phyloP scores from a whole-genome alignment of 2,113 vertebrate genomes.

The Calyptommatus sinebrachiatus region DNA sequence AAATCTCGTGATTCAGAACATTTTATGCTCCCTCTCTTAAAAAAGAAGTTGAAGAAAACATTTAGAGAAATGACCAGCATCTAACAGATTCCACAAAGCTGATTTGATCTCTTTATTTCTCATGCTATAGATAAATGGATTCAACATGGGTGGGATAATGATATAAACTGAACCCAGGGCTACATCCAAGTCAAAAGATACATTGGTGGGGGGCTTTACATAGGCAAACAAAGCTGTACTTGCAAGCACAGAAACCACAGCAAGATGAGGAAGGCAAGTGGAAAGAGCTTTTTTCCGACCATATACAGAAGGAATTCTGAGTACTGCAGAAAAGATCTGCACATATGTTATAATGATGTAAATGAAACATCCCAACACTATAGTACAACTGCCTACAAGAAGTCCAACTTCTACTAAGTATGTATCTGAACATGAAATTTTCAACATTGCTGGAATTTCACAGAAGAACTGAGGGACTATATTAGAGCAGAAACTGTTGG shows the following conservation, averaged over 20 bases:
- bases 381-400: neutral
- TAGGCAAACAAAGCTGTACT: neutral
- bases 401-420: neutral
- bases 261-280: constrained; percentile 2
- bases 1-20: too few relatives aligned
- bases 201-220: neutral
- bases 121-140: constrained; percentile 10
- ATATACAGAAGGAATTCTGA: neutral
- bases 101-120: neutral
- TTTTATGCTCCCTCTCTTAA: too few relatives aligned
- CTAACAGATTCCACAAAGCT: neutral
- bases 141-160: neutral
- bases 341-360: constrained; percentile 1
- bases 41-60: too few relatives aligned
- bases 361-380: neutral
- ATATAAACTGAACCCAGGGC: neutral
- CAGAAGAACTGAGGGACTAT: constrained; percentile 8
- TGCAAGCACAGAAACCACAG: neutral
- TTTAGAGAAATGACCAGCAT: too few relatives aligned
- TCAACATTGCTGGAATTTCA: constrained; percentile 6
- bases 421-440: neutral
- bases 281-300: constrained; percentile 2
- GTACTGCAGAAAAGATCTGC: neutral
- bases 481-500: constrained; percentile 11
- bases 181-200: neutral